Conservation (phyloP, 2,797 vertebrate species). For the Coracias cyanogaster region DNA sequence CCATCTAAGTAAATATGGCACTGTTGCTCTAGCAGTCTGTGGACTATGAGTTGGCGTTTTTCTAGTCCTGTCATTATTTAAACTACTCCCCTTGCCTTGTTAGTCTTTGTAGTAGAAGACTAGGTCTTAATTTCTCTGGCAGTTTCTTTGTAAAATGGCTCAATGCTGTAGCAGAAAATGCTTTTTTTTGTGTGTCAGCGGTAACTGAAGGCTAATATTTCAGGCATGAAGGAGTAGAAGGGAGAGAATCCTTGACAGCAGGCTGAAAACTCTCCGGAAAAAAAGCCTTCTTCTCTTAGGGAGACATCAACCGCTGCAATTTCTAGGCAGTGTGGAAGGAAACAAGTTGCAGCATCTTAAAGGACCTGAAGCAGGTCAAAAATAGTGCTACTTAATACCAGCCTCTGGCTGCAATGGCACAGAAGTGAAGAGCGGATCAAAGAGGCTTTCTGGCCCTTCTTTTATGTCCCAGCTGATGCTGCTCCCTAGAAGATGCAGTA, state of each 20-base stretch:
- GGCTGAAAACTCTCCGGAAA: background rate
- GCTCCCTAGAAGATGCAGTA: background rate
- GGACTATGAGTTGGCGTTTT: background rate
- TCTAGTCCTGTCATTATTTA: constrained; percentile 1
- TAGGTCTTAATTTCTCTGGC: constrained; percentile 12
- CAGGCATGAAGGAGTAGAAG: constrained; percentile 1
- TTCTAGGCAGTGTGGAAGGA: background rate
- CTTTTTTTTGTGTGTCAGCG: background rate
- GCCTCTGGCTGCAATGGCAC: background rate
- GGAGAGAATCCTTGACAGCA: background rate
- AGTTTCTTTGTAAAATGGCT: constrained; percentile 19
- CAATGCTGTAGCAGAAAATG: constrained; percentile 2
- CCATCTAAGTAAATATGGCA: background rate
- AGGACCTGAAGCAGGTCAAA: background rate
- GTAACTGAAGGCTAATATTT: constrained; percentile 15
- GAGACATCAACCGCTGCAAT: background rate
- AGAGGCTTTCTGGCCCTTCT: background rate
- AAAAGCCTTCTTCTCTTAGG: background rate
- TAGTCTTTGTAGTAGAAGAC: background rate
- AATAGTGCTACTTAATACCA: background rate
- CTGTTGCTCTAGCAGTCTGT: background rate
- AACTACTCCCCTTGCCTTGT: background rate
- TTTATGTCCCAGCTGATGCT: background rate
- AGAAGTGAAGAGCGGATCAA: background rate
- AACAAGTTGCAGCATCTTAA: background rate